A percentile compares a stretch with the other conserved stretches of the same genome.
Conservation (phyloP, 2,888 invertebrate genomes). For the Eupelmus urozonus region DNA sequence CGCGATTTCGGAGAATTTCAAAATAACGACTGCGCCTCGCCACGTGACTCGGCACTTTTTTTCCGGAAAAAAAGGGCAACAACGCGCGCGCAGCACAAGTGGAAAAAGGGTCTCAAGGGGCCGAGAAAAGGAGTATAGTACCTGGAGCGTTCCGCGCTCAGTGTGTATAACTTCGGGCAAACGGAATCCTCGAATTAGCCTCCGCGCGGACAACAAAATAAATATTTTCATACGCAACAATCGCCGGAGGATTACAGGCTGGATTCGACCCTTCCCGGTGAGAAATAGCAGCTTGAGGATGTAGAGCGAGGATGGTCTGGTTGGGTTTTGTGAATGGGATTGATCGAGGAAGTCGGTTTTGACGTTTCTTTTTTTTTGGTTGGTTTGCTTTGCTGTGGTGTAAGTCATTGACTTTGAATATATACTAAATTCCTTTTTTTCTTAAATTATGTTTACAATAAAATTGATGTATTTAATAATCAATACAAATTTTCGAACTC, state of each 20-base stretch:
- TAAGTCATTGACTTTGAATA: no score
- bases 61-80: constrained; percentile 9
- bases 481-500: no score
- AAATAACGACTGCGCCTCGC: constrained; percentile 4
- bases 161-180: constrained; percentile 57
- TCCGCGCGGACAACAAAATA: constrained; percentile 66
- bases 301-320: background rate
- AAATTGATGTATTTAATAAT: no score
- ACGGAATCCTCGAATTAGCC: constrained; percentile 69
- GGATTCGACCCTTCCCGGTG: constrained; percentile 28
- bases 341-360: no score
- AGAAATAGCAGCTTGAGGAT: constrained; percentile 25
- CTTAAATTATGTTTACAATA: no score
- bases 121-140: background rate
- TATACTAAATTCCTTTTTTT: no score
- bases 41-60: constrained; percentile 33
- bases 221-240: constrained; percentile 70
- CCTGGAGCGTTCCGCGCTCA: no score
- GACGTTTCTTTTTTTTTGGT: no score
- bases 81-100: background rate
- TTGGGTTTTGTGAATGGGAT: no score
- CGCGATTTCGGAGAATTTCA: constrained; percentile 15
- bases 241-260: constrained; percentile 16
- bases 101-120: constrained; percentile 6
- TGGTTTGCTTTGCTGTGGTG: no score